Evolutionary conservation across 1,140 invertebrate genomes (phyloP).

Genomic region (Yoshiicerus persimilis): DNA sequence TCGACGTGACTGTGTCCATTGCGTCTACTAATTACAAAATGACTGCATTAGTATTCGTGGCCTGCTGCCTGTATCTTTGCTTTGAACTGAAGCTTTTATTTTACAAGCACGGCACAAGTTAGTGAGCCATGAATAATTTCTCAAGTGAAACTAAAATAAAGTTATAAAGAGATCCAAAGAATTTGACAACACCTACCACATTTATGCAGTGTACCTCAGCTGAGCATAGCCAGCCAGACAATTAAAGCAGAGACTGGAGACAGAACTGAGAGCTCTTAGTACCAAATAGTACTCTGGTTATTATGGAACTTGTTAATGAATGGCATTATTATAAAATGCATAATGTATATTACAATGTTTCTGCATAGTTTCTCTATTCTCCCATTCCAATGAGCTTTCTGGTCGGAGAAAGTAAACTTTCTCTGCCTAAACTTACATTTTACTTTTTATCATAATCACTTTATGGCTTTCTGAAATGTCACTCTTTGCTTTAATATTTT

Average conservation of each 20-base stretch:
- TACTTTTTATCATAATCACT: too few species aligned
- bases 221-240: too few species aligned
- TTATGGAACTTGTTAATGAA: background rate
- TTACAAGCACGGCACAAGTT: background rate
- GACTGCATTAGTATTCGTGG: background rate
- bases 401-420: too few species aligned
- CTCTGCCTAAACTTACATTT: too few species aligned
- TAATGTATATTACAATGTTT: background rate
- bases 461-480: too few species aligned
- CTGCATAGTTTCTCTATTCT: too few species aligned
- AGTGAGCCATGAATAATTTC: background rate
- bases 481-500: too few species aligned
- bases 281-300: background rate
- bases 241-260: background rate
- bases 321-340: background rate
- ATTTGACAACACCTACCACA: background rate
- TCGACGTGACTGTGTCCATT: background rate
- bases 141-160: background rate
- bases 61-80: background rate
- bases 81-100: background rate
- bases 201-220: too few species aligned
- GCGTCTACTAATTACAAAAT: background rate
- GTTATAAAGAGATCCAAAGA: background rate
- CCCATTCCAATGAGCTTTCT: too few species aligned
- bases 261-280: background rate